phyloP scores from a whole-genome alignment of 2,113 vertebrate genomes.

The Stigmatopora argus region DNA sequence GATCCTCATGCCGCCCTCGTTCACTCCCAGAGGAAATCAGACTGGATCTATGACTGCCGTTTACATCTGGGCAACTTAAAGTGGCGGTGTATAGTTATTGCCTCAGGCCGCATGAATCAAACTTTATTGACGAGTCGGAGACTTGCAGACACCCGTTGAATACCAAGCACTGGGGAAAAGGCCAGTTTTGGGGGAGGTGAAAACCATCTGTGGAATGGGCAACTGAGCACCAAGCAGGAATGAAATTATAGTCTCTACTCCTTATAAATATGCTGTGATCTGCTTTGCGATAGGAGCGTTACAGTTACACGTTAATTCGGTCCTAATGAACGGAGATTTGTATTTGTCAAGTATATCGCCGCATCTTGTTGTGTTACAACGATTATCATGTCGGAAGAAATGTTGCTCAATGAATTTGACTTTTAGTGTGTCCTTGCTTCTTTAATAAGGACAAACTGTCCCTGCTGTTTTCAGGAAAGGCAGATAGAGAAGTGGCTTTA shows the following conservation, averaged over 20 bases:
- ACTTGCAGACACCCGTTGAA: slow-evolving; percentile 55
- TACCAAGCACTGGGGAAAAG: slow-evolving; percentile 49
- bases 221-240: slow-evolving; percentile 18
- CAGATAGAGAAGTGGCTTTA: slow-evolving; percentile 30
- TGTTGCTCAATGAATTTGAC: neutral
- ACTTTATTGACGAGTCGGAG: slow-evolving; percentile 66
- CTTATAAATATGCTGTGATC: slow-evolving; percentile 58
- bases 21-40: slow-evolving; percentile 65
- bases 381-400: neutral
- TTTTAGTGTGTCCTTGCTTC: slow-evolving; percentile 12
- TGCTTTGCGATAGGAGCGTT: slow-evolving; percentile 26
- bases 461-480: slow-evolving; percentile 35
- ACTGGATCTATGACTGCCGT: slow-evolving; percentile 50
- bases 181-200: slow-evolving; percentile 10
- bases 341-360: slow-evolving; percentile 6
- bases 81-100: slow-evolving; percentile 43
- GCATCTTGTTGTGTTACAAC: slow-evolving; percentile 10
- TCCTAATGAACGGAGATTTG: slow-evolving; percentile 16
- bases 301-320: slow-evolving; percentile 23
- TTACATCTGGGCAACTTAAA: slow-evolving; percentile 66
- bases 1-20: slow-evolving; percentile 9
- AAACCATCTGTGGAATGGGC: slow-evolving; percentile 27
- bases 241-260: slow-evolving; percentile 31
- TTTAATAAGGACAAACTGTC: slow-evolving; percentile 20
- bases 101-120: slow-evolving; percentile 56